phyloP scores from a whole-genome alignment of 1,140 invertebrate genomes.

The Pseudomyrmex dendroicus region DNA sequence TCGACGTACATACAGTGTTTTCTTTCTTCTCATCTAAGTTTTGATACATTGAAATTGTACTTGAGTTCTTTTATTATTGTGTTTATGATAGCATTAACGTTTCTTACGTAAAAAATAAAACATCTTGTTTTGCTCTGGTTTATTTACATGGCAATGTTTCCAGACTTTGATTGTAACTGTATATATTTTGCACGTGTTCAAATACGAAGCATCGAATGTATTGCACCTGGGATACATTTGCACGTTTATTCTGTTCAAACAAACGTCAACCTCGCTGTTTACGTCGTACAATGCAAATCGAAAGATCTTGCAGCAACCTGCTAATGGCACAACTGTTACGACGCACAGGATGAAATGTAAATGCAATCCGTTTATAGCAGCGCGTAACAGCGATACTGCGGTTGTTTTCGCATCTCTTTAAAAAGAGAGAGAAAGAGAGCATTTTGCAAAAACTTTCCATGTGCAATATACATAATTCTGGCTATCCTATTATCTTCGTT shows the following conservation, averaged over 20 bases:
- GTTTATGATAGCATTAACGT: no score
- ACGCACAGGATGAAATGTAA: conserved; percentile 33
- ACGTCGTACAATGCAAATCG: conserved; percentile 55
- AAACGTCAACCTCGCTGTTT: conserved; percentile 47
- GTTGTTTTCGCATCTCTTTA: background rate
- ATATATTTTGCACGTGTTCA: background rate
- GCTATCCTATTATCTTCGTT: background rate
- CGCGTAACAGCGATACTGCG: background rate
- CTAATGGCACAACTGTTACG: conserved; percentile 41
- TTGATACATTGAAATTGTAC: no score
- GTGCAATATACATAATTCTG: background rate
- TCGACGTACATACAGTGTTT: no score
- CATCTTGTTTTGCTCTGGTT: no score
- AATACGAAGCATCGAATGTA: background rate
- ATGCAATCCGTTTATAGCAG: conserved; percentile 22
- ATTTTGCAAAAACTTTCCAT: background rate
- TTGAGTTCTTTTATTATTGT: no score
- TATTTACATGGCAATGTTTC: background rate
- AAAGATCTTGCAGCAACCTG: conserved; percentile 46
- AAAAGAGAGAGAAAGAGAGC: background rate
- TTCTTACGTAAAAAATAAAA: no score
- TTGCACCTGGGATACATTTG: conserved; percentile 26
- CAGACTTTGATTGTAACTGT: background rate
- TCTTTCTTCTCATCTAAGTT: no score
- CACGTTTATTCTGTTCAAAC: conserved; percentile 35